Evolutionary conservation across 2,113 vertebrate genomes (phyloP), one percentile per base, ranked within the genome.

Genomic region (Anguilla japonica): DNA sequence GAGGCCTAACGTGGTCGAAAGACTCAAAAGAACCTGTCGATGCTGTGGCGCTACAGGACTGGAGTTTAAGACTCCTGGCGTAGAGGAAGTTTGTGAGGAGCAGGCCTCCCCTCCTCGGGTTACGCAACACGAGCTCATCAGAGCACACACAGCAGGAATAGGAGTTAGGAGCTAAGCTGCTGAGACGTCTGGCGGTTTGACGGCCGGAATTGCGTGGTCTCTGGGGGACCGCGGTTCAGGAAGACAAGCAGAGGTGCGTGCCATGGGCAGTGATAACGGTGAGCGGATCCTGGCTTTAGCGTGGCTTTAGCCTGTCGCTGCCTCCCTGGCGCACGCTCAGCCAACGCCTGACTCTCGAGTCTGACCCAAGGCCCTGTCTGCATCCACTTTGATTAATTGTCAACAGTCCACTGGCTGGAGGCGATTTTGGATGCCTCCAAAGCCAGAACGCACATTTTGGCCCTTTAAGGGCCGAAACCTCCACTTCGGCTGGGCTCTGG

Each of bases 381-480:
- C 91, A 88, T 63, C 90, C 93, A 84, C 90, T 88, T 92, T 87
- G 46, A 85, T 87, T 93, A 89, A 89, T 89, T 84, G 89, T 84
- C 91, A 92, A 91, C 91, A 89, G 87, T 91, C 83, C 89, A 88
- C 87, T 83, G 87, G 18, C 83, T 84, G 53, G 79, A 56, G 57
- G 57, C 78, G 84, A 91, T 87, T 83, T 80, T 78, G 78, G 41
- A 83, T 90, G 87, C 90, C 81, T 88, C 83, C 86, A 87, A 86
- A 41, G 83, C 56, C 90, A 86, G 86, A 89, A 84, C 67, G 71
- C 80, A 86, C 80, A 84, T 82, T 88, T 88, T 82, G 84, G 87
- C 86, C 85, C 85, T 87, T 87, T 83, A 29, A 82, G 82, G 82
- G 83, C 83, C 40, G 53, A 53, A 80, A 80, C 43, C 81, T 80